Evolutionary conservation across 92 coral and sea anemone species (phyloP).

Genomic region (Phenganax subtilis): DNA sequence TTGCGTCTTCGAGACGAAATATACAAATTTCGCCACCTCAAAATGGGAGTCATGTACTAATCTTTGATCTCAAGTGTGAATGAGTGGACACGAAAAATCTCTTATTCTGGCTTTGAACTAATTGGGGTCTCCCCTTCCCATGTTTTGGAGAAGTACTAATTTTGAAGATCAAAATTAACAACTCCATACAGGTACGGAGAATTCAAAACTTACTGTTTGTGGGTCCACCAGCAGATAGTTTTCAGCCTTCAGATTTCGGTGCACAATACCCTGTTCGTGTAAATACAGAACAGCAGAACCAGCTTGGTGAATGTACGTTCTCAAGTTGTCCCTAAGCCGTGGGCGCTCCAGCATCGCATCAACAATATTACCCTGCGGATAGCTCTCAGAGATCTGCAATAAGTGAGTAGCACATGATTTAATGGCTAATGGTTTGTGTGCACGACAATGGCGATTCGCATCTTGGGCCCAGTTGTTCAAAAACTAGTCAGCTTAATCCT

Average conservation of each 20-base stretch:
- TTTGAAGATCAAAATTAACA: too few relatives aligned
- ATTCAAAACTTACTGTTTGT: background rate
- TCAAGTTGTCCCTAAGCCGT: background rate
- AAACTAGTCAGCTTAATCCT: too few relatives aligned
- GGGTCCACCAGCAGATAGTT: background rate
- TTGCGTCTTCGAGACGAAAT: too few relatives aligned
- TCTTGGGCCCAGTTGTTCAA: background rate
- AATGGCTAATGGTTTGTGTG: background rate
- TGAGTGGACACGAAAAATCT: too few relatives aligned
- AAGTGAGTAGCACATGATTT: background rate
- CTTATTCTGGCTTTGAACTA: too few relatives aligned
- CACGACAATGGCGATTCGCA: background rate
- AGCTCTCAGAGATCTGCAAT: slow-evolving; percentile 15
- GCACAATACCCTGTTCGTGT: slow-evolving; percentile 22
- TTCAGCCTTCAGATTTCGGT: slow-evolving; percentile 3
- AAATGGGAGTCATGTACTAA: too few relatives aligned
- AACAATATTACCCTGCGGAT: slow-evolving; percentile 6
- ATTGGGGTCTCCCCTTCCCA: too few relatives aligned
- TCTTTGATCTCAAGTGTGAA: too few relatives aligned
- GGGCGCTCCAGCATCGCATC: background rate
- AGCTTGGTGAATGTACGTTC: slow-evolving; percentile 14
- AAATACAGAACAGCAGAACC: slow-evolving; percentile 11
- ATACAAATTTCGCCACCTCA: too few relatives aligned
- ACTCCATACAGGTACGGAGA: background rate
- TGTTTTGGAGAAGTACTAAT: too few relatives aligned